Evolutionary conservation across 2,888 invertebrate species (phyloP).

Genomic region (Corbicula japonica): DNA sequence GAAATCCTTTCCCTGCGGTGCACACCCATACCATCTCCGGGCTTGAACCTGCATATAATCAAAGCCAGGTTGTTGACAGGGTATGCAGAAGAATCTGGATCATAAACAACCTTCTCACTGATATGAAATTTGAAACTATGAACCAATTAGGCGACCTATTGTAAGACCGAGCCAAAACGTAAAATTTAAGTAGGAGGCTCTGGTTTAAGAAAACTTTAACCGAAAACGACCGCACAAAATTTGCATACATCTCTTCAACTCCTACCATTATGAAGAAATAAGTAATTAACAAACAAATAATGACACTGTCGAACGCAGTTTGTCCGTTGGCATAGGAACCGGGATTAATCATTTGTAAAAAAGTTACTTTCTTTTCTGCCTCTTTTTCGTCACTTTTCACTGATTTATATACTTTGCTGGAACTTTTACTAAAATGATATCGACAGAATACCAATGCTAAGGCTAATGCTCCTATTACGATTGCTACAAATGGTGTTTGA

Average conservation of each 20-base stretch:
- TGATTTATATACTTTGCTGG: too few species aligned
- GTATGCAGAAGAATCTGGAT: conserved; percentile 7
- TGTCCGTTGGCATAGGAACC: conserved; percentile 54
- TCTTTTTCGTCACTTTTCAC: background rate
- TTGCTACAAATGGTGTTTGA: too few species aligned
- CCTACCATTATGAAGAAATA: conserved; percentile 52
- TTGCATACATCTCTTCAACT: conserved; percentile 44
- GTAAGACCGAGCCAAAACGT: conserved; percentile 54
- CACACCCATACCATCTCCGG: conserved; percentile 23
- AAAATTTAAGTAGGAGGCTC: conserved; percentile 47
- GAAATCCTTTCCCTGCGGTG: conserved; percentile 41
- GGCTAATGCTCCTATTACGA: too few species aligned
- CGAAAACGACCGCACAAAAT: conserved; percentile 51
- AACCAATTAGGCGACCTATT: conserved; percentile 39
- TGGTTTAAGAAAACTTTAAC: conserved; percentile 46
- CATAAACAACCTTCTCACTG: conserved; percentile 26
- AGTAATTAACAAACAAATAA: conserved; percentile 29
- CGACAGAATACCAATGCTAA: too few species aligned
- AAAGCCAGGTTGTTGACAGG: too few species aligned
- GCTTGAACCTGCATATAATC: conserved; percentile 17
- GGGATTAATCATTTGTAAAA: conserved; percentile 40
- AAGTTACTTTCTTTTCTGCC: background rate
- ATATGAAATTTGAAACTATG: conserved; percentile 35
- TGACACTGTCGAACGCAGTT: conserved; percentile 22
- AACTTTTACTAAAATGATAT: too few species aligned